Base-by-base conservation (phyloP, 2,113 vertebrate species). In the Thalassoma bifasciatum region DNA sequence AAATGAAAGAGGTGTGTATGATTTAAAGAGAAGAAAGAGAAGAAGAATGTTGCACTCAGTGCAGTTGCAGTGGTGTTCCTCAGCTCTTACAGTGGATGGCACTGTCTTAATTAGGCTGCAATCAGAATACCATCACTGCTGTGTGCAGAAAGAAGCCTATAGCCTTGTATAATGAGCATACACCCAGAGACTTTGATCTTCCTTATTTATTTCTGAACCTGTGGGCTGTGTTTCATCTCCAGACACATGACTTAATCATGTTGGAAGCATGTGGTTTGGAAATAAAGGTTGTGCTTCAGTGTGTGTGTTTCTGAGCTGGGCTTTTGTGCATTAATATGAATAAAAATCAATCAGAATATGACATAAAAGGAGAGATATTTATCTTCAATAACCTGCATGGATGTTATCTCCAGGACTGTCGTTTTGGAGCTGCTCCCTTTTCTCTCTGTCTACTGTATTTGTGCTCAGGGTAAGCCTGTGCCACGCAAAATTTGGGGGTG, bases 101-200 rank as follows among this genome's bases (percentile, higher is more conserved):
- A 77, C 17, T 68, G 68, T 83, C 57, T 84, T 85, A 78, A 86
- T 88, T 81, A 64, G 80, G 72, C 53, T 75, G 81, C 70, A 61
- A 59, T 62, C 70, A 50, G 71, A 62, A 66, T 51, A 2, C 57
- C 74, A 71, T 12, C 79, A 58, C 44, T 38, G 73, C 73, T 40
- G 30, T 42, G 68, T 16, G 19, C 63, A 40, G 60, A 58, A 50
- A 36, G 66, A 47, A 73, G 82, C 75, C 68, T 40, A 67, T 66
- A 21, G 66, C 72, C 75, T 76, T 75, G 74, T 66, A 80, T 84
- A 84, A 83, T 75, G 74, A 83, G 64, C 77, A 23, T 17, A 62
- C 80, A 79, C 70, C 67, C 71, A 11, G 9, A 34, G 54, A 83
- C 85, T 90, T 86, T 87, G 79, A 90, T 90, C 65, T 83, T 37